Conservation (phyloP, 2,113 vertebrate species). For the Callaeas wilsoni region DNA sequence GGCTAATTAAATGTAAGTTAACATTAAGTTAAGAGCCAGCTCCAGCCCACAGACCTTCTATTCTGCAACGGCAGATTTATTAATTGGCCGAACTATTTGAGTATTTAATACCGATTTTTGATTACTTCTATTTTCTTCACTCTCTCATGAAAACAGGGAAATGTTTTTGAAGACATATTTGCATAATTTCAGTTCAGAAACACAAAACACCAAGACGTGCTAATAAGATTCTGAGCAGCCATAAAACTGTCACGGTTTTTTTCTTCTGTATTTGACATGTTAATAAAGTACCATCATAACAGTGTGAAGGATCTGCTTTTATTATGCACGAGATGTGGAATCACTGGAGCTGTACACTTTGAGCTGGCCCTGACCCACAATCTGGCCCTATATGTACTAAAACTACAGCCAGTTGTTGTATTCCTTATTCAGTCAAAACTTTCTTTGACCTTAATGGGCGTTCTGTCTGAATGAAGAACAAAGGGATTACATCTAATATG, state of each 20-base stretch:
- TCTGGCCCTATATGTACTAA: conserved; percentile 56
- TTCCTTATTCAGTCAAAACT: conserved; percentile 64
- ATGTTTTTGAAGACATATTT: conserved; percentile 53
- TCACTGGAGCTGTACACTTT: not conserved
- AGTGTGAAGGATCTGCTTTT: conserved; percentile 26
- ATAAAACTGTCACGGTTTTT: not conserved
- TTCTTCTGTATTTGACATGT: not conserved
- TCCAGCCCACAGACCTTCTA: conserved; percentile 3
- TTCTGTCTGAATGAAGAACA: conserved; percentile 14
- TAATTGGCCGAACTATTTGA: not conserved
- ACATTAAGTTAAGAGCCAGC: conserved; percentile 22
- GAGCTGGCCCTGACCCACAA: conserved; percentile 46
- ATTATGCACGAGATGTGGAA: conserved; percentile 15
- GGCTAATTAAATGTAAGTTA: conserved; percentile 58
- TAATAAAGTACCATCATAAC: not conserved
- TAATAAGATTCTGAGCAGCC: not conserved
- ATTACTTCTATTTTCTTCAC: conserved; percentile 50
- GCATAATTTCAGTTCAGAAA: conserved; percentile 57
- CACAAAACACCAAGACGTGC: not conserved
- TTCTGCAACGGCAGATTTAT: not conserved
- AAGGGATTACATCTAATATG: not conserved
- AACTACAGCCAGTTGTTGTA: not conserved
- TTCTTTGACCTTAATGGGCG: not conserved
- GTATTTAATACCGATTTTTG: conserved; percentile 41
- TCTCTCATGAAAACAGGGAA: conserved; percentile 45